Evolutionary conservation across 2,888 invertebrate species (phyloP), one percentile per base, ranked within the genome.

Genomic region (Nomada ferruginata): DNA sequence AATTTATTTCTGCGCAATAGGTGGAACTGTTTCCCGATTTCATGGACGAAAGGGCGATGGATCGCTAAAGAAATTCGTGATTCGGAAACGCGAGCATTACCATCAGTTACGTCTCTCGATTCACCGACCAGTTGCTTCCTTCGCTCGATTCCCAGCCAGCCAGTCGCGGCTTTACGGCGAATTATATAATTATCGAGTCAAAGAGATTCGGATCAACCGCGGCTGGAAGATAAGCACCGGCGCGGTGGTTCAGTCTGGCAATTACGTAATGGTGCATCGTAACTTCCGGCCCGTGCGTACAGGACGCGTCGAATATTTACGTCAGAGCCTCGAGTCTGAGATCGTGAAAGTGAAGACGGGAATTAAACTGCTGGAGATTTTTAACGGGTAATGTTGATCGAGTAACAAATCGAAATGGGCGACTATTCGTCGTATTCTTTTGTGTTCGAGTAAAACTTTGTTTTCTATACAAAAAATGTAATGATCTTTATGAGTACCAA

Each of bases 171-270:
- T 50, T 70, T 44, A 65, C 59, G 42, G 36, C 50, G 63, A 64
- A 79, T 79, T 79, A 69, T 42, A 23, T 73, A 79, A 79, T 79
- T 69, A 69, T 79, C 76, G 76, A 76, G 55, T 63, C 76, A 57
- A 78, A 63, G 76, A 76, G 68, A 78, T 76, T 75, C 76, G 44
- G 68, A 78, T 69, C 68, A n/a, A 53, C n/a, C 50, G 68, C 57
- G 29, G 44, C 18, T 18, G n/a, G 53, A 36, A 73, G 78, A 75
- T 78, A 64, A 75, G 57, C 68, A 29, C 29, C 29, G 29, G 26
- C 26, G 29, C 29, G 18, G 18, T 44, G 60, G 18, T 10, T 63
- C 76, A 13, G 36, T 47, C 53, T 29, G 76, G 63, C 63, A 52
- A 75, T 75, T 71, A 61, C 44, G 29, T 72, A 75, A 75, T 74